These are phyloP conservation scores for Leptinotarsa texana DNA, from an alignment of 1,140 invertebrate species.

Conservation along the genomic window DNA sequence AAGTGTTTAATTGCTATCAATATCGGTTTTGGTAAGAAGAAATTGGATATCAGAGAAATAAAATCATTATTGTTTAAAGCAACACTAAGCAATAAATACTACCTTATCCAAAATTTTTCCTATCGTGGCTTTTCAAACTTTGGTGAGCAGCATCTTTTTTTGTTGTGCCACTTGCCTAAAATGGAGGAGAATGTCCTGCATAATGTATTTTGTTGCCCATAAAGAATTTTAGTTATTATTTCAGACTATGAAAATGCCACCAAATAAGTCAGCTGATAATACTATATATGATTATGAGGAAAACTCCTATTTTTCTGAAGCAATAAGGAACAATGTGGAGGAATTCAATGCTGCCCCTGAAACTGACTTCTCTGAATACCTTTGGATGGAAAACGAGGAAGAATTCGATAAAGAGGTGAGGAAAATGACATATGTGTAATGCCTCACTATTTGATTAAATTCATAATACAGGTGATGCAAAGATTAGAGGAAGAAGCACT, in stretches of 20 bases:
- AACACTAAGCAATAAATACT: background rate
- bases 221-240: constrained; percentile 31
- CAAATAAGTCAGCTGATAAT: constrained; percentile 57
- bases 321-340: constrained; percentile 56
- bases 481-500: constrained; percentile 83
- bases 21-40: background rate
- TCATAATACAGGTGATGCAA: constrained; percentile 72
- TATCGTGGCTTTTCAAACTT: constrained; percentile 23
- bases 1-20: background rate
- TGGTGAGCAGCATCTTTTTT: constrained; percentile 28
- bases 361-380: constrained; percentile 82
- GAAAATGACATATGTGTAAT: constrained; percentile 10
- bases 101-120: constrained; percentile 12
- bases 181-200: constrained; percentile 33
- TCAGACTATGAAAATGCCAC: constrained; percentile 65
- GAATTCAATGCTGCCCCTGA: constrained; percentile 61
- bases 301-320: constrained; percentile 56
- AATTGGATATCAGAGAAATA: background rate
- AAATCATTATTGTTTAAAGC: background rate
- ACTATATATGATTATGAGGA: constrained; percentile 61
- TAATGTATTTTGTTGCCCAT: constrained; percentile 16
- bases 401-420: constrained; percentile 84
- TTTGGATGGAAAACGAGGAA: constrained; percentile 92
- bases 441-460: background rate
- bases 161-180: constrained; percentile 35